Base-by-base conservation (phyloP, 2,113 vertebrate genomes). In the Piaya cayana region DNA sequence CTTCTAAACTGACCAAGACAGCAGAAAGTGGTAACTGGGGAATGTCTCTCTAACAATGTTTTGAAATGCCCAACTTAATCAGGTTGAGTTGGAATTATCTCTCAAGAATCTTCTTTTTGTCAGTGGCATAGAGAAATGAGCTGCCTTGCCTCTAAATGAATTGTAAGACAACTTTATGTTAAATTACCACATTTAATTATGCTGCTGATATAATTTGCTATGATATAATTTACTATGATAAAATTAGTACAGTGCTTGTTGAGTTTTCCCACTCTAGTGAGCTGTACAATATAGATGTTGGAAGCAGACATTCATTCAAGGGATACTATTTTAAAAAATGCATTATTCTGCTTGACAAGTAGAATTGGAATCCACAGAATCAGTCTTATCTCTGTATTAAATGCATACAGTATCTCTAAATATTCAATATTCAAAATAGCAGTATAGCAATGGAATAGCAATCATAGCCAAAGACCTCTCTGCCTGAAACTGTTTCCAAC, bases 121-220 rank as follows among this genome's bases (percentile, higher is more conserved):
- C 63, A 43, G 82, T 83, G 69, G 39, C 76, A 52, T 42, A 14
- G 50, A 94, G 78, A 91, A 94, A 97, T 92, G 62, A 92, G 75
- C 79, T 96, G 82, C 45, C 59, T 97, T 89, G 82, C 69, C 95
- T 95, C 89, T 85, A 96, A 97, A 96, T 86, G 60, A 84, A 82
- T 96, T 97, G 77, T 94, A 36, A 49, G 82, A 95, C 92, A 97
- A 93, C 55, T 96, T 96, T 96, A 94, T 97, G 97, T 97, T 86
- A 80, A 96, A 97, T 97, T 95, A 91, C 65, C 70, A 47, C 58
- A 91, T 97, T 97, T 97, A 97, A 96, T 98, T 98, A 92, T 75
- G 82, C 72, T 95, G 77, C 72, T 90, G 92, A 92, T 98, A 94
- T 84, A 96, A 97, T 97, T 97, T 97, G 80, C 87, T 96, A 30